phyloP scores from a whole-genome alignment of 2,797 vertebrate species.

The Macropodus opercularis region DNA sequence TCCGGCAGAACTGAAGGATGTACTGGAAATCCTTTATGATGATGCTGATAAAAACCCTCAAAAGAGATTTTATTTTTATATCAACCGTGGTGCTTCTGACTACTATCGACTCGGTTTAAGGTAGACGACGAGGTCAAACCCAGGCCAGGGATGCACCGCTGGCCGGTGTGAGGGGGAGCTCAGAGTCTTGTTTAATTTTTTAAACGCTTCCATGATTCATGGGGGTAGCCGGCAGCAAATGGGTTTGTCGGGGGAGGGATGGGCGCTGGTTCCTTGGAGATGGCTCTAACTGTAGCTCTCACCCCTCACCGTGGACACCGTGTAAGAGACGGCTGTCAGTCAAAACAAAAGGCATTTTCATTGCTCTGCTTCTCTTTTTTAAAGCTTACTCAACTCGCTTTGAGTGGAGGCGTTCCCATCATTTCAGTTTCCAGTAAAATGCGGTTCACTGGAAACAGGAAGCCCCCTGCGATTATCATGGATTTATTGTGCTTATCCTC shows the following conservation, averaged over 20 bases:
- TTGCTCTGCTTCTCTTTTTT: slow-evolving; percentile 35
- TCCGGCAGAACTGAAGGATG: slow-evolving; percentile 3
- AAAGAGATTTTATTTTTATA: background rate
- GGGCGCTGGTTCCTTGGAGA: slow-evolving; percentile 41
- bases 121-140: slow-evolving; percentile 38
- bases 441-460: slow-evolving; percentile 58
- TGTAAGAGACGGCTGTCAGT: slow-evolving; percentile 48
- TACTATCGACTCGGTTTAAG: slow-evolving; percentile 25
- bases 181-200: slow-evolving; percentile 66
- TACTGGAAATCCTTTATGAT: background rate
- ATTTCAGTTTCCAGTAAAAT: slow-evolving; percentile 47
- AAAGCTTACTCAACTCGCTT: slow-evolving; percentile 57
- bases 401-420: slow-evolving; percentile 47
- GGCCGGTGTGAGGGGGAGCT: slow-evolving; percentile 34
- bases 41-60: no score
- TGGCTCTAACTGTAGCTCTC: slow-evolving; percentile 40
- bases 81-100: background rate
- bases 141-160: slow-evolving; percentile 27
- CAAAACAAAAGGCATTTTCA: slow-evolving; percentile 50
- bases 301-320: slow-evolving; percentile 25
- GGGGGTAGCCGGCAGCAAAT: slow-evolving; percentile 7
- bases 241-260: slow-evolving; percentile 6
- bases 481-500: slow-evolving; percentile 62
- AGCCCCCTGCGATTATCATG: slow-evolving; percentile 57
- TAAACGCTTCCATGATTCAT: slow-evolving; percentile 59